phyloP scores from a whole-genome alignment of 2,797 vertebrate genomes.

The Macroramphosus scolopax region DNA sequence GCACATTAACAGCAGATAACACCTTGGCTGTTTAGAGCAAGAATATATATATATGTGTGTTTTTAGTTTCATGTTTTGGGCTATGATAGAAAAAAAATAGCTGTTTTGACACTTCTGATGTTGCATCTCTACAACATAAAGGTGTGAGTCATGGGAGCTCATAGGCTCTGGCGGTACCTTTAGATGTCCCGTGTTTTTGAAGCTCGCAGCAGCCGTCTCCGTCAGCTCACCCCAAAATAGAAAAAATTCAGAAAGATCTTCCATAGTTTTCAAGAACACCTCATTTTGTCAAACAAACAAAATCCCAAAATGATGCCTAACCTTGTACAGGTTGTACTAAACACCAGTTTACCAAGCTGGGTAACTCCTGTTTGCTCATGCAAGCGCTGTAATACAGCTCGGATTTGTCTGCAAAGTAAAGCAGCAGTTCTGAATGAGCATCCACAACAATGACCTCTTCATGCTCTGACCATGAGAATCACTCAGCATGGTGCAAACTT shows the following conservation, averaged over 20 bases:
- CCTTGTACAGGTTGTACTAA: not conserved
- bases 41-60: constrained; percentile 1
- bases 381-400: not conserved
- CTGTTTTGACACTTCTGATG: constrained; percentile 44
- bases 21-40: constrained; percentile 14
- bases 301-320: constrained; percentile 3
- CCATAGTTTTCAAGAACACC: constrained; percentile 1
- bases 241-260: constrained; percentile 6
- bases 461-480: no score
- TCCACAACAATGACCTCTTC: no score
- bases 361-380: constrained; percentile 8
- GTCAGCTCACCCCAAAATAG: constrained; percentile 17
- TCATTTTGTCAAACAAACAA: constrained; percentile 3
- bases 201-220: constrained; percentile 23
- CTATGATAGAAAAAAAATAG: constrained; percentile 20
- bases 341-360: not conserved
- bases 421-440: no score
- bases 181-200: constrained; percentile 34
- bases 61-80: constrained; percentile 13
- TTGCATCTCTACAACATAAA: constrained; percentile 35
- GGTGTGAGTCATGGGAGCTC: constrained; percentile 39
- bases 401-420: not conserved
- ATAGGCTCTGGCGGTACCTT: constrained; percentile 37
- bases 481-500: no score
- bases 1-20: no score